These are phyloP conservation scores for Dioctria linearis DNA, from an alignment of 2,888 invertebrate species.

Conservation along the genomic window DNA sequence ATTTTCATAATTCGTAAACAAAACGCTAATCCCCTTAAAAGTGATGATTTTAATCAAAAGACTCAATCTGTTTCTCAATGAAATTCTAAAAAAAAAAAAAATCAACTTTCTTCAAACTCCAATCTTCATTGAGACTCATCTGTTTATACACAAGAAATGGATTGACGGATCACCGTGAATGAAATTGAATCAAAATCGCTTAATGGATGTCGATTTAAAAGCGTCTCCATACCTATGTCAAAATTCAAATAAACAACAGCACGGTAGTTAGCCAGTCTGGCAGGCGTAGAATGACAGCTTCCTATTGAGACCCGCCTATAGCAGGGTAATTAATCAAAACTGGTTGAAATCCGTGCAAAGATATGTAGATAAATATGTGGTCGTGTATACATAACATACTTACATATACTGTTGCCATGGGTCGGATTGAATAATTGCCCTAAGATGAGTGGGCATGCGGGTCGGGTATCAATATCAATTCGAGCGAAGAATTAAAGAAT, in stretches of 20 bases:
- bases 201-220: not conserved
- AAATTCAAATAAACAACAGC: slow-evolving; percentile 16
- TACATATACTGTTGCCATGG: no score
- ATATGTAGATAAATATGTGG: slow-evolving; percentile 29
- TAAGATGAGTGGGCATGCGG: no score
- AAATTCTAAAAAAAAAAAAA: no score
- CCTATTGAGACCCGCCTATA: slow-evolving; percentile 24
- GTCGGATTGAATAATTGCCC: no score
- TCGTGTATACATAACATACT: not conserved
- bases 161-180: no score
- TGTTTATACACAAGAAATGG: no score
- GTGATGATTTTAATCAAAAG: not conserved
- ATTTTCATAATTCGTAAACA: not conserved
- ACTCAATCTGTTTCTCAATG: not conserved
- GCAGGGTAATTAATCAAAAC: slow-evolving; percentile 21
- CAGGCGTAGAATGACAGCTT: not conserved
- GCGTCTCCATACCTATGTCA: not conserved
- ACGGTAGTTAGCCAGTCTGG: not conserved
- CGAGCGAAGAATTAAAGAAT: no score
- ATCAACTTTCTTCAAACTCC: no score
- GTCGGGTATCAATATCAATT: no score
- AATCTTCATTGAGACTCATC: no score
- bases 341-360: not conserved
- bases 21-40: not conserved
- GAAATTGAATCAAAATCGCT: not conserved